Evolutionary conservation across 2,113 vertebrate species (phyloP).

Genomic region (Alaudala cheleensis): DNA sequence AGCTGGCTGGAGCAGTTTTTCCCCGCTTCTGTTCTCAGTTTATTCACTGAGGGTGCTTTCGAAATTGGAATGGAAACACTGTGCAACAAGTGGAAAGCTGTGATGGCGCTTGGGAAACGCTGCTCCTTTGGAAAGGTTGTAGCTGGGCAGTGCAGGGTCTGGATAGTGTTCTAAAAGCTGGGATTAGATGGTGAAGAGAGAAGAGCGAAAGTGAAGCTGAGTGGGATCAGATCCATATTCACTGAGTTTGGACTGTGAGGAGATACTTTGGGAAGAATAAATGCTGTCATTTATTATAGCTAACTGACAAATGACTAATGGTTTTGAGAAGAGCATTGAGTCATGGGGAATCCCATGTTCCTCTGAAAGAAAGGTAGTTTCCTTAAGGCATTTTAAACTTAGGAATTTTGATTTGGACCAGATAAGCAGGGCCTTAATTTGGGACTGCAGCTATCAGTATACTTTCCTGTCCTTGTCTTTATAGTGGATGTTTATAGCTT

Average conservation of each 20-base stretch:
- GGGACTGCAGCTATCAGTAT: background rate
- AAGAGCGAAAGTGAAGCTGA: background rate
- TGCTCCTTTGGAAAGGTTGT: background rate
- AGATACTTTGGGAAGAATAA: background rate
- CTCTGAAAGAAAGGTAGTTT: background rate
- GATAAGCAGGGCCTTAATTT: background rate
- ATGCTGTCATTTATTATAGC: background rate
- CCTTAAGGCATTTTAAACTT: background rate
- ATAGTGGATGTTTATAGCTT: background rate
- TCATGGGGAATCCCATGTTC: rapidly evolving
- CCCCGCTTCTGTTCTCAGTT: background rate
- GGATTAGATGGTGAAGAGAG: background rate
- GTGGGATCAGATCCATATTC: background rate
- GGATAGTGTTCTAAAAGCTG: background rate
- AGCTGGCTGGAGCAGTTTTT: background rate
- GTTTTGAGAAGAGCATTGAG: background rate
- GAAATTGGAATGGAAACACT: background rate
- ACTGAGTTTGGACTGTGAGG: background rate
- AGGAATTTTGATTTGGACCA: background rate
- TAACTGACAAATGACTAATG: background rate
- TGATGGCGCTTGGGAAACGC: background rate
- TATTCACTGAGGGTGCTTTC: background rate
- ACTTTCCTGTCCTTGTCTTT: background rate
- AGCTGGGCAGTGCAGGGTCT: background rate
- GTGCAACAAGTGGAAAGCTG: background rate